Conservation (phyloP, 2,113 vertebrate genomes). For the Nothobranchius furzeri region DNA sequence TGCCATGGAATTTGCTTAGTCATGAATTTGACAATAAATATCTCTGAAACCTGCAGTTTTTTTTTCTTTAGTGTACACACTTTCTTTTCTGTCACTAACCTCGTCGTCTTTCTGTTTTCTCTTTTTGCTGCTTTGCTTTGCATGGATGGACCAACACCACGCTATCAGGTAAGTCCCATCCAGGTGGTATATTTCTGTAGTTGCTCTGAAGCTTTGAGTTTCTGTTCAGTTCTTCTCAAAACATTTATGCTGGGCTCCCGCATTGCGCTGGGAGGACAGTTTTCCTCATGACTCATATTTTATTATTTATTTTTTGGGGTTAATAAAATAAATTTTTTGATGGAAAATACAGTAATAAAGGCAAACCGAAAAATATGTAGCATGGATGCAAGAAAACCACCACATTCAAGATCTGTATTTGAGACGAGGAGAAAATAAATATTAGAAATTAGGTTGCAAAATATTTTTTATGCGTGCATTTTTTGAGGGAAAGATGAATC, state of each 20-base stretch:
- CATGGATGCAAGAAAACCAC: no score
- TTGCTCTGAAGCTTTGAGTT: not conserved
- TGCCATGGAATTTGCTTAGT: conserved; percentile 16
- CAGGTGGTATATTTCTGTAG: not conserved
- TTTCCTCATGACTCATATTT: not conserved
- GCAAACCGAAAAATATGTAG: not conserved
- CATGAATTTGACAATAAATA: conserved; percentile 16
- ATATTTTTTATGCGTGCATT: no score
- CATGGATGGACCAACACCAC: conserved; percentile 31
- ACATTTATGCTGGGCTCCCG: not conserved
- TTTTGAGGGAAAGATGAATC: no score
- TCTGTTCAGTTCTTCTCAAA: not conserved
- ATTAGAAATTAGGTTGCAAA: no score
- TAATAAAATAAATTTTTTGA: not conserved
- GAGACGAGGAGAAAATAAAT: no score
- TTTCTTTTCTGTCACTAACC: conserved; percentile 17
- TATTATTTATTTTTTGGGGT: no score
- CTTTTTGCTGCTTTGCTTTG: conserved; percentile 9
- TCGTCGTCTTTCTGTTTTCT: conserved; percentile 20
- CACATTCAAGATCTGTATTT: no score
- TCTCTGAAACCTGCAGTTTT: not conserved
- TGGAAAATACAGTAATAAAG: not conserved
- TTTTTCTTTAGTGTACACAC: not conserved
- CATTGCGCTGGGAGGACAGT: not conserved
- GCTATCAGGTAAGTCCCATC: conserved; percentile 61